Percentiles rank a stretch among this genome's conserved stretches.
phyloP scores from a whole-genome alignment of 1,140 invertebrate species.

The Hermatobates lingyangjiaoensis region DNA sequence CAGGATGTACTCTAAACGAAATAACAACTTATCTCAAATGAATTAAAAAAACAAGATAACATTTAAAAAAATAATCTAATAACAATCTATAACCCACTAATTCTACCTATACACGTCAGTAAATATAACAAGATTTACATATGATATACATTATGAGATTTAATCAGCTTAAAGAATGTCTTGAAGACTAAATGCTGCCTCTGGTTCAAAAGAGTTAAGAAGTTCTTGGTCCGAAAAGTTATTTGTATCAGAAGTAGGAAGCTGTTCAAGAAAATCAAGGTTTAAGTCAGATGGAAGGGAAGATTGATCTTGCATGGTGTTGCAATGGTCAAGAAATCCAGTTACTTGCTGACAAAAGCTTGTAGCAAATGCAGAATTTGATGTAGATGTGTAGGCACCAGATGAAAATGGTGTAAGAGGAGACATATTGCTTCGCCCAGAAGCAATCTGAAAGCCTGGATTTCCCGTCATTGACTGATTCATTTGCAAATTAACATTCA shows the following conservation, averaged over 20 bases:
- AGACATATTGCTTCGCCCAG: slow-evolving; percentile 32
- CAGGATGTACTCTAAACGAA: too few relatives aligned
- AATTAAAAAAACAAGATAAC: too few relatives aligned
- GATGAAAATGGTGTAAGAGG: slow-evolving; percentile 18
- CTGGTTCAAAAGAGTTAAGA: slow-evolving; percentile 41
- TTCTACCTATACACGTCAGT: too few relatives aligned
- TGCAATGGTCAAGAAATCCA: neutral
- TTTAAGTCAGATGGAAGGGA: slow-evolving; percentile 42
- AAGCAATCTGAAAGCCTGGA: slow-evolving; percentile 24
- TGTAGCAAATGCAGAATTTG: neutral
- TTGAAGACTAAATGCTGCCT: slow-evolving; percentile 31
- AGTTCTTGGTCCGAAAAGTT: slow-evolving; percentile 40
- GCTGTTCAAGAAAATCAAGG: slow-evolving; percentile 58
- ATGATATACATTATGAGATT: too few relatives aligned
- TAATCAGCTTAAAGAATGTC: slow-evolving; percentile 29
- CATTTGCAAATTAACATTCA: slow-evolving; percentile 10
- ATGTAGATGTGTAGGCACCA: neutral
- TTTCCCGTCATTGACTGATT: slow-evolving; percentile 11
- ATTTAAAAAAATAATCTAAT: too few relatives aligned
- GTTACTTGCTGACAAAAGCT: neutral
- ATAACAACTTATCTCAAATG: too few relatives aligned
- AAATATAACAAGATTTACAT: too few relatives aligned
- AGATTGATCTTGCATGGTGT: neutral
- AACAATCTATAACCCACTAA: too few relatives aligned
- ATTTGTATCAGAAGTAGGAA: slow-evolving; percentile 5